phyloP scores from a whole-genome alignment of 1,140 invertebrate genomes.

The fruit fly (Drosophila melanogaster) region Release_6_plus_ISO1_MT NT_037436.4:3896001-3896500 shows the following conservation, averaged over 20 bases:
- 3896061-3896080: conserved; percentile 86
- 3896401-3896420: conserved; percentile 68
- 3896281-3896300: conserved; percentile 86
- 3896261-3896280: conserved; percentile 86
- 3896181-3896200: conserved; percentile 85
- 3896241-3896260: conserved; percentile 84
- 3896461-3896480: conserved; percentile 68
- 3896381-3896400: conserved; percentile 52
- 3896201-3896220: conserved; percentile 86
- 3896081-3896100: conserved; percentile 86
- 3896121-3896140: not conserved
- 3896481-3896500: conserved; percentile 75
- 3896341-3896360: not conserved
- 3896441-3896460: conserved; percentile 46
- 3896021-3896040: conserved; percentile 89
- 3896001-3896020: conserved; percentile 88
- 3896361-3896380: not conserved
- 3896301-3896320: conserved; percentile 87
- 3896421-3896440: conserved; percentile 61
- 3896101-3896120: conserved; percentile 84
- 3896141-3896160: not conserved
- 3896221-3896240: conserved; percentile 85
- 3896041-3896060: conserved; percentile 89
- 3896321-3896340: conserved; percentile 86
- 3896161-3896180: conserved; percentile 17